A percentile compares a stretch with the other conserved stretches of the same genome.
Evolutionary conservation across 1,140 invertebrate species (phyloP).

Genomic region (Eriocheir sinensis): DNA sequence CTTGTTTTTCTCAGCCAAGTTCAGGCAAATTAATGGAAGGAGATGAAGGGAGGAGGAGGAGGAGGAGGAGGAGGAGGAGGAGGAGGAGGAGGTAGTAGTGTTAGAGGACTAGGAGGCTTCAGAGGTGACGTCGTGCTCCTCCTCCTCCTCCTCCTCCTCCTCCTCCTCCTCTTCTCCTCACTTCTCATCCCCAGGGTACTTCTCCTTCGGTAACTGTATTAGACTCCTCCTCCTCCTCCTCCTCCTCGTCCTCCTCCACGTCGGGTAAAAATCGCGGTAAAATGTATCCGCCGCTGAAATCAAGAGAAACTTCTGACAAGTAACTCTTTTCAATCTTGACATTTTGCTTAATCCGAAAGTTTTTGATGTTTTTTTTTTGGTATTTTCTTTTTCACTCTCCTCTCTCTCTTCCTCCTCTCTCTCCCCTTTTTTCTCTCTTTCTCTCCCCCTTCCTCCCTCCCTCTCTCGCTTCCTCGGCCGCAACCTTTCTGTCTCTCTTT

Average conservation of each 20-base stretch:
- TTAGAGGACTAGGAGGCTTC: too few relatives aligned
- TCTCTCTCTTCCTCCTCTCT: conserved; percentile 2
- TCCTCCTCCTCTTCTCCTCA: not conserved
- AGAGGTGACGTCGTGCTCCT: too few relatives aligned
- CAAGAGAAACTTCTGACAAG: conserved; percentile 56
- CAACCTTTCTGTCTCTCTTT: not conserved
- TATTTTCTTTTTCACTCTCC: conserved; percentile 9
- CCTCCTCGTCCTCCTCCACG: not conserved
- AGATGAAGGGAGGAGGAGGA: too few relatives aligned
- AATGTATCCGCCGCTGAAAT: conserved; percentile 43
- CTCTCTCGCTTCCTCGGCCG: not conserved
- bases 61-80: too few relatives aligned
- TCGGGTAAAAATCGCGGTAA: conserved; percentile 12
- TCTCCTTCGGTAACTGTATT: not conserved
- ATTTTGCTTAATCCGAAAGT: conserved; percentile 47
- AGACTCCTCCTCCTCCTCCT: not conserved
- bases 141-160: not conserved
- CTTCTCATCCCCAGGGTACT: not conserved
- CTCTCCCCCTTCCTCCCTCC: not conserved
- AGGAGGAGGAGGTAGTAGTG: too few relatives aligned
- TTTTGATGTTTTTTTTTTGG: not conserved
- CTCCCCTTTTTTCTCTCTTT: not conserved
- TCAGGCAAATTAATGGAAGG: too few relatives aligned
- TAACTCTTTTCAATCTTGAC: conserved; percentile 59
- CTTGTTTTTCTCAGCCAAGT: too few relatives aligned